Conservation (phyloP, 2,888 invertebrate genomes). For the Aspidiotus destructor region DNA sequence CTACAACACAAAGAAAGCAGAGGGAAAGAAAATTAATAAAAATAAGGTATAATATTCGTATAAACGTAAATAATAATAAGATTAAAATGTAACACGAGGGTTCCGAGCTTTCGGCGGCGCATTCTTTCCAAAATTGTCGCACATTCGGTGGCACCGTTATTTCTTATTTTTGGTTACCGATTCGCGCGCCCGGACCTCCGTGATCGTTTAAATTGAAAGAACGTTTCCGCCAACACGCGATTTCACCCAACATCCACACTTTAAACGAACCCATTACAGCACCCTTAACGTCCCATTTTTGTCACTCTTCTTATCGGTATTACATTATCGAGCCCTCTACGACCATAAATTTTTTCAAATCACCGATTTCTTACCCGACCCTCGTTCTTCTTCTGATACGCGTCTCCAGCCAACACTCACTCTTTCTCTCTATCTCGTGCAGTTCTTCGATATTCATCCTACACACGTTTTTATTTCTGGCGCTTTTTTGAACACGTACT, state of each 20-base stretch:
- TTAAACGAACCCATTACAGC: constrained; percentile 27
- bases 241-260: constrained; percentile 5
- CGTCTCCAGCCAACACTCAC: constrained; percentile 33
- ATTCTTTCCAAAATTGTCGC: neutral
- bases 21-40: neutral
- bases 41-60: neutral
- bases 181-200: neutral
- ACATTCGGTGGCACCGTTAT: neutral
- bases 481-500: too few species aligned
- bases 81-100: constrained; percentile 16
- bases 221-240: constrained; percentile 1
- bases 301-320: constrained; percentile 20
- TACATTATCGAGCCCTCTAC: constrained; percentile 38
- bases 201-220: constrained; percentile 8
- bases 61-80: neutral
- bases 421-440: constrained; percentile 34
- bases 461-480: neutral
- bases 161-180: neutral
- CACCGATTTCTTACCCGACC: constrained; percentile 30
- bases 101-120: neutral
- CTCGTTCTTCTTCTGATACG: constrained; percentile 34
- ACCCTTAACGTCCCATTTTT: constrained; percentile 24
- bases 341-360: constrained; percentile 30
- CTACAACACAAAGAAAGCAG: constrained; percentile 42
- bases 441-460: constrained; percentile 1